These are phyloP conservation scores for Drosophila insularis DNA, from an alignment of 1,140 invertebrate species.

Conservation along the genomic window DNA sequence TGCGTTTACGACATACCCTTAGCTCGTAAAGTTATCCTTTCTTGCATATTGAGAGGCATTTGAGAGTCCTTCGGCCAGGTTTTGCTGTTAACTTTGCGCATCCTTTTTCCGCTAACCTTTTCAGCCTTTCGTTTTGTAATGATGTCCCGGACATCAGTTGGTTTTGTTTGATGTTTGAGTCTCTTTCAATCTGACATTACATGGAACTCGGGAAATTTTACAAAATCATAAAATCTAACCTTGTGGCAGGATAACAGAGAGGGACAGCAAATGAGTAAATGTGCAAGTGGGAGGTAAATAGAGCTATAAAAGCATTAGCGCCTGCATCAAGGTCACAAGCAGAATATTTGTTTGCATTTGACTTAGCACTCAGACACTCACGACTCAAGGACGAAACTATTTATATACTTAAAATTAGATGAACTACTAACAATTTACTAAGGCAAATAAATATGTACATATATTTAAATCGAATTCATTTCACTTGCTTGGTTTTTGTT, in stretches of 20 bases:
- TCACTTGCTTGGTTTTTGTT: not conserved
- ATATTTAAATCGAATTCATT: not conserved
- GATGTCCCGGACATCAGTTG: not conserved
- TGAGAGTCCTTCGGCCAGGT: slow-evolving; percentile 26
- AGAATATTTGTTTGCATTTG: slow-evolving; percentile 59
- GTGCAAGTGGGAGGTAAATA: not conserved
- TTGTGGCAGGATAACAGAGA: slow-evolving; percentile 39
- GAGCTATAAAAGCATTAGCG: slow-evolving; percentile 64
- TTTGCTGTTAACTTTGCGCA: slow-evolving; percentile 69
- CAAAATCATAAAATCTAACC: slow-evolving; percentile 65
- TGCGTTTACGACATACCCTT: slow-evolving; percentile 54
- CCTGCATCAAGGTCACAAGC: slow-evolving; percentile 61
- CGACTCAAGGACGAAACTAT: not conserved
- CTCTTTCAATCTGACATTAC: slow-evolving; percentile 27
- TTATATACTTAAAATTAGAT: not conserved
- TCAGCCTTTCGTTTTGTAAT: not conserved
- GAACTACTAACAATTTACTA: not conserved
- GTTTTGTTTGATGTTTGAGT: not conserved
- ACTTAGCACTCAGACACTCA: slow-evolving; percentile 47
- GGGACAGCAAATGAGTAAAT: not conserved
- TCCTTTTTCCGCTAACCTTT: slow-evolving; percentile 52
- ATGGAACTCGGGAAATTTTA: slow-evolving; percentile 65
- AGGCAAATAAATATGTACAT: not conserved
- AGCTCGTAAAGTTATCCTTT: slow-evolving; percentile 75
- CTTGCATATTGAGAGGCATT: slow-evolving; percentile 58